Conservation (phyloP, 1,140 invertebrate species). For the Cherax quadricarinatus region DNA sequence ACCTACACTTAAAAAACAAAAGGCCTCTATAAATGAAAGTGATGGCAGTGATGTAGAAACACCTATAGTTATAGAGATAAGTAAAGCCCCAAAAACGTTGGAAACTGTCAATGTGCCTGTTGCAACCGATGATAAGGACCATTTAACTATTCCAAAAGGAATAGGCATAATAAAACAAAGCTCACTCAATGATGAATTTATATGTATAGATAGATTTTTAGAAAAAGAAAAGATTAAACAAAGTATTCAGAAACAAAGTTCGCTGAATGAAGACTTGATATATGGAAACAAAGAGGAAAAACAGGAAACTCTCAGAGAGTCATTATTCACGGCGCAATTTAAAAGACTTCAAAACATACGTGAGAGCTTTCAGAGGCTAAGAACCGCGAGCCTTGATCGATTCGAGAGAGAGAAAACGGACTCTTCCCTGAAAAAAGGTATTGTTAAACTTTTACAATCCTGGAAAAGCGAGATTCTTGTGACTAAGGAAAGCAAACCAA, state of each 20-base stretch:
- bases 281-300: conserved; percentile 80
- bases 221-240: conserved; percentile 90
- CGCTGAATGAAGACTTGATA: conserved; percentile 90
- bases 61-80: conserved; percentile 72
- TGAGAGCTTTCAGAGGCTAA: conserved; percentile 84
- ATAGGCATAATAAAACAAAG: conserved; percentile 84
- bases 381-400: conserved; percentile 71
- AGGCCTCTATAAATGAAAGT: conserved; percentile 72
- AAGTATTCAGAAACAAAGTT: conserved; percentile 92
- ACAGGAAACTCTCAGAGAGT: conserved; percentile 84
- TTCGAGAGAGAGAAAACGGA: conserved; percentile 72
- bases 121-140: conserved; percentile 66
- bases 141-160: conserved; percentile 70
- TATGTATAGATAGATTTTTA: conserved; percentile 85
- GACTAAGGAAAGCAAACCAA: conserved; percentile 38
- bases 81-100: conserved; percentile 55
- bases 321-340: conserved; percentile 85
- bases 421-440: conserved; percentile 70
- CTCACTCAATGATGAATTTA: conserved; percentile 92
- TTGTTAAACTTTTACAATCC: conserved; percentile 71
- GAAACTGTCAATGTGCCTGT: conserved; percentile 53
- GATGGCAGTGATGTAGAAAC: conserved; percentile 68
- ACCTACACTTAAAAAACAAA: conserved; percentile 71
- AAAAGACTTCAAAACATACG: conserved; percentile 90
- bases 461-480: conserved; percentile 73